A percentile compares a stretch with the other conserved stretches of the same genome.
phyloP scores from a whole-genome alignment of 64 coral and sea anemone genomes.

The Porites lutea region DNA sequence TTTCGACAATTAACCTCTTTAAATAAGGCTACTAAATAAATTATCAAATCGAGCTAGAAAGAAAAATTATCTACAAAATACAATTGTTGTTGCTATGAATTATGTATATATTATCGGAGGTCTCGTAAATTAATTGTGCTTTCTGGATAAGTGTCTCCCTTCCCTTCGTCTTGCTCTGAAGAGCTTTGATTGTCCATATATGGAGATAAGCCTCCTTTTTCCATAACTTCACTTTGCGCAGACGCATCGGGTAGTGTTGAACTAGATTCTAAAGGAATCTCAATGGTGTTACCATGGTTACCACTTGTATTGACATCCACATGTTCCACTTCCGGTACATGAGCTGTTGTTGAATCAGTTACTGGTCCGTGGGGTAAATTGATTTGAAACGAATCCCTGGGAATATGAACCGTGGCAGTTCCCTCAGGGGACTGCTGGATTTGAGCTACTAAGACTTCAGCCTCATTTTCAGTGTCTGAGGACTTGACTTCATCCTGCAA shows the following conservation, averaged over 20 bases:
- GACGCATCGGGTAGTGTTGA: conserved; percentile 22
- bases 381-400: conserved; percentile 37
- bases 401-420: not conserved
- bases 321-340: not conserved
- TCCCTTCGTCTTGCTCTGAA: conserved; percentile 59
- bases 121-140: conserved; percentile 79
- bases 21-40: too few species aligned
- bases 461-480: conserved; percentile 86
- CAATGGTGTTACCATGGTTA: not conserved
- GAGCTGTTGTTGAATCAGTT: not conserved
- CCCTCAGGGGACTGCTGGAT: conserved; percentile 66
- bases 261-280: not conserved
- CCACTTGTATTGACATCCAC: conserved; percentile 1
- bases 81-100: not conserved
- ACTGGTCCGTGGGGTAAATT: conserved; percentile 52
- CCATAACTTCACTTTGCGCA: not conserved
- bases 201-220: conserved; percentile 21
- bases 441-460: conserved; percentile 50
- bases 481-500: conserved; percentile 60
- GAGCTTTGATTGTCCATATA: conserved; percentile 62
- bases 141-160: conserved; percentile 58
- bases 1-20: too few species aligned
- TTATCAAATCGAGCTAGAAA: too few species aligned
- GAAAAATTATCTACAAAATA: too few species aligned
- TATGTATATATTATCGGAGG: conserved; percentile 29